Evolutionary conservation across 2,888 invertebrate species (phyloP).

Genomic region (Lochmaea crataegi): DNA sequence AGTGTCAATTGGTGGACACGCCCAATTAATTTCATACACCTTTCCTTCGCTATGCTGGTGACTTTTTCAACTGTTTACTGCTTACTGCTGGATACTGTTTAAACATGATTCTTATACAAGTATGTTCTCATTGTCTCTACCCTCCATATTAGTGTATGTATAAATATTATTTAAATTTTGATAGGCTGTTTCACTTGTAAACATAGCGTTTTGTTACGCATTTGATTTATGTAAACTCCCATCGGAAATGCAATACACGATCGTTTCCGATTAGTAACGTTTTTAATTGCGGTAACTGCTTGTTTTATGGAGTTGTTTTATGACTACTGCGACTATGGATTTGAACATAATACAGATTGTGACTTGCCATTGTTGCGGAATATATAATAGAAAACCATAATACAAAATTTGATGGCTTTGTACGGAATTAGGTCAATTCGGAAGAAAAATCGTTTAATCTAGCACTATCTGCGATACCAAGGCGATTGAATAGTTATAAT

Average conservation of each 20-base stretch:
- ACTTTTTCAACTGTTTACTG: no score
- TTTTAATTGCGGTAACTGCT: slow-evolving; percentile 22
- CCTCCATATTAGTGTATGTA: no score
- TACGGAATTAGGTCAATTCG: background rate
- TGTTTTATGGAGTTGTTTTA: slow-evolving; percentile 19
- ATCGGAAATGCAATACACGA: slow-evolving; percentile 16
- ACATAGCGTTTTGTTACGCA: background rate
- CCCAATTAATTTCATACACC: no score
- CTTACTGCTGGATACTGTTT: no score
- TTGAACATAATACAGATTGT: background rate
- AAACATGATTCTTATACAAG: no score
- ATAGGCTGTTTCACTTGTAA: background rate
- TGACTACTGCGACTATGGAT: background rate
- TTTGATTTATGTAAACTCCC: slow-evolving; percentile 16
- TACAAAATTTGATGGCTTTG: background rate
- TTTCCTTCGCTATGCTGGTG: no score
- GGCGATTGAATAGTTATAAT: no score
- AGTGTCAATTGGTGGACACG: no score
- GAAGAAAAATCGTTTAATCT: no score
- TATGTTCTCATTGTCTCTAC: no score
- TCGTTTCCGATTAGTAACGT: slow-evolving; percentile 27
- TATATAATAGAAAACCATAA: background rate
- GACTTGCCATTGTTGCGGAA: background rate
- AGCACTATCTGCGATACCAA: no score
- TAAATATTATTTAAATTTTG: background rate